phyloP scores from a whole-genome alignment of 2,888 invertebrate genomes.

The Euplexia lucipara region DNA sequence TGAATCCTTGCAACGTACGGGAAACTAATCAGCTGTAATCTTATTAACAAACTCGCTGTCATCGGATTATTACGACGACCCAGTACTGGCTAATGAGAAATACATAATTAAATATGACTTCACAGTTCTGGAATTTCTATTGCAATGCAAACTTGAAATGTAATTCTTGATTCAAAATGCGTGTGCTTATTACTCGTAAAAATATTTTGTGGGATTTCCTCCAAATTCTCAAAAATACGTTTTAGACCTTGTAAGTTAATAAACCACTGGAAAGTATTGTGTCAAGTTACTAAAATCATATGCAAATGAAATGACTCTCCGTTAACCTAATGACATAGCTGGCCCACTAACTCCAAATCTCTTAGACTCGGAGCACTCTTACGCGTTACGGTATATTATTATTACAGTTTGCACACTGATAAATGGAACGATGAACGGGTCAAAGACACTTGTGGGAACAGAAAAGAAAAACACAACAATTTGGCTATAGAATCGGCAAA shows the following conservation, averaged over 20 bases:
- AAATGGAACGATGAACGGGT: constrained; percentile 84
- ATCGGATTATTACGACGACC: constrained; percentile 53
- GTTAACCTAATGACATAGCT: constrained; percentile 88
- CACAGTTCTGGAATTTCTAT: constrained; percentile 39
- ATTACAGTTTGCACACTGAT: constrained; percentile 80
- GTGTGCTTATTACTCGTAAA: neutral
- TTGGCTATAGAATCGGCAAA: constrained; percentile 67
- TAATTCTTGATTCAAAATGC: constrained; percentile 34
- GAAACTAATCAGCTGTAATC: constrained; percentile 82
- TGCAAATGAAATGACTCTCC: constrained; percentile 78
- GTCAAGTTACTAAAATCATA: constrained; percentile 72
- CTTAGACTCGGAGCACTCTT: constrained; percentile 78
- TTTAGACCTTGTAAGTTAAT: constrained; percentile 21
- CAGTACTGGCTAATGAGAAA: constrained; percentile 53
- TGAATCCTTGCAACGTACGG: constrained; percentile 80
- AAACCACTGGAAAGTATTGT: constrained; percentile 34
- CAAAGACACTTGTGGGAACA: constrained; percentile 80
- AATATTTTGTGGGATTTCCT: neutral
- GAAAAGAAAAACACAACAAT: constrained; percentile 66
- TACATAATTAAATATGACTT: constrained; percentile 45
- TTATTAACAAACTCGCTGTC: constrained; percentile 73
- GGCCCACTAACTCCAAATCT: constrained; percentile 83
- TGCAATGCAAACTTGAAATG: constrained; percentile 29
- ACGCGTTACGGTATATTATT: constrained; percentile 85
- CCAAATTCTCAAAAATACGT: neutral